Conservation (phyloP, 2,888 invertebrate species). For the Linnaemya vulpina region DNA sequence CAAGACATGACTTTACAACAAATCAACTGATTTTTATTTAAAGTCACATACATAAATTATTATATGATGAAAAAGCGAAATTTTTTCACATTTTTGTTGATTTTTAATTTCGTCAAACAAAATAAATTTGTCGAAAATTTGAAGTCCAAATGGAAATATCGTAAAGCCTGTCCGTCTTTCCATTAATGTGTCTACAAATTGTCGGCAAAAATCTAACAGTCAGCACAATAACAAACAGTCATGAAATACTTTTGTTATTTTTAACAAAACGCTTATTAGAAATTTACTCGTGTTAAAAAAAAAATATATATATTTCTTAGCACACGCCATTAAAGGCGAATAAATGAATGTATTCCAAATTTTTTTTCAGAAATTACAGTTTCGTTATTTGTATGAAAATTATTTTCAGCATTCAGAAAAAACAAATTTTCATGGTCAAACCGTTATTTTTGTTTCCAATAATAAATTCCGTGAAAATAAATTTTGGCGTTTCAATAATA, state of each 20-base stretch:
- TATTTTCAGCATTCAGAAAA: slow-evolving; percentile 22
- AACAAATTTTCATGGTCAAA: slow-evolving; percentile 51
- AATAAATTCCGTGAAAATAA: slow-evolving; percentile 12
- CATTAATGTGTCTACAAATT: not conserved
- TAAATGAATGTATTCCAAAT: slow-evolving; percentile 45
- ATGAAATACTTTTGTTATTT: slow-evolving; percentile 10
- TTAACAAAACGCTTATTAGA: slow-evolving; percentile 1
- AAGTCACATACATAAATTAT: not conserved
- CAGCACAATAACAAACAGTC: slow-evolving; percentile 5
- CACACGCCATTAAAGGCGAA: slow-evolving; percentile 58
- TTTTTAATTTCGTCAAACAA: slow-evolving; percentile 23
- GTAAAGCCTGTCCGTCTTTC: not conserved
- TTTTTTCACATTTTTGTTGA: slow-evolving; percentile 44
- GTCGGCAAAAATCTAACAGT: slow-evolving; percentile 3
- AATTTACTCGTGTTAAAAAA: not conserved
- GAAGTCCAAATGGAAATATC: slow-evolving; percentile 12
- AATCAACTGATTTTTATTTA: not conserved
- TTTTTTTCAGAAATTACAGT: not conserved
- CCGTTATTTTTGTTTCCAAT: slow-evolving; percentile 3
- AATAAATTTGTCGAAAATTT: slow-evolving; percentile 26
- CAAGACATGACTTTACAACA: slow-evolving; percentile 6
- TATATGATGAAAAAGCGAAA: slow-evolving; percentile 21
- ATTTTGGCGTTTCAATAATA: slow-evolving; percentile 39
- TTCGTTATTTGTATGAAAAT: slow-evolving; percentile 27
- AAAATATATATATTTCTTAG: not conserved